Evolutionary conservation across 2,113 vertebrate genomes (phyloP).

Genomic region (Trachemys scripta): DNA sequence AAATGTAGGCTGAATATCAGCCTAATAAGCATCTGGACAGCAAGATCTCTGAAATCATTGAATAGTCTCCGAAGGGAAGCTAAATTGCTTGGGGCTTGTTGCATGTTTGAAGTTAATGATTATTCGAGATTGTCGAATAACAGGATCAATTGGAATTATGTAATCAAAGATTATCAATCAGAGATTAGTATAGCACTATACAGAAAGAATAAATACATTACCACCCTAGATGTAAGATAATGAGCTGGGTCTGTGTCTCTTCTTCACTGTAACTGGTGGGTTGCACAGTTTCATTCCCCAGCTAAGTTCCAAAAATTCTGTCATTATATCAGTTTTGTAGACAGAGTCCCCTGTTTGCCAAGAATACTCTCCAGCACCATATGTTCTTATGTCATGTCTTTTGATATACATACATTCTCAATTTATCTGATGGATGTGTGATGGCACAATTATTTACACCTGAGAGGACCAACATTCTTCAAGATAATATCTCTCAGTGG

Average conservation of each 20-base stretch:
- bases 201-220: not conserved
- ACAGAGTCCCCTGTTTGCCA: not conserved
- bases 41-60: conserved; percentile 19
- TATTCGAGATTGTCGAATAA: not conserved
- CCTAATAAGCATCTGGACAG: conserved; percentile 32
- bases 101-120: not conserved
- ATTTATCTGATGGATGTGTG: too few species aligned
- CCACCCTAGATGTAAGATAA: not conserved
- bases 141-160: not conserved
- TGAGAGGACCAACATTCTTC: too few species aligned
- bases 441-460: too few species aligned
- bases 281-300: not conserved
- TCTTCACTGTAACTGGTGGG: not conserved
- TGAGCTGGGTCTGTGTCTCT: not conserved
- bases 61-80: not conserved
- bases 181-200: not conserved
- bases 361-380: not conserved
- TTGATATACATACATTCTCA: too few species aligned
- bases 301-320: not conserved
- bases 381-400: too few species aligned
- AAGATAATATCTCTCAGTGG: too few species aligned
- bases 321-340: not conserved
- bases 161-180: not conserved
- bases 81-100: not conserved
- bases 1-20: conserved; percentile 34